These are phyloP conservation scores for Exocentrus adspersus DNA, from an alignment of 2,888 invertebrate genomes.

Conservation along the genomic window DNA sequence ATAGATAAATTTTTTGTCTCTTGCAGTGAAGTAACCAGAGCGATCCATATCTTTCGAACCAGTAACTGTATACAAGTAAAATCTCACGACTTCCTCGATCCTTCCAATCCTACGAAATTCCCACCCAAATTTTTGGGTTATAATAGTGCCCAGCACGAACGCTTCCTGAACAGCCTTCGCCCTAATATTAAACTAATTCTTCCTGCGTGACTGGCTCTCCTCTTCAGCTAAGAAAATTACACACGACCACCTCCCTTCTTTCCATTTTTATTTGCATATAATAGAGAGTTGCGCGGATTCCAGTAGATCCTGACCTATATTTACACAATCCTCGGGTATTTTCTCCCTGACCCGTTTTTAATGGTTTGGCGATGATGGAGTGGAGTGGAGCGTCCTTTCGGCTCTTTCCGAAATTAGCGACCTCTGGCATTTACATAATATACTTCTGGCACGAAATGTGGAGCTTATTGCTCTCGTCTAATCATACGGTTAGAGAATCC, in stretches of 20 bases:
- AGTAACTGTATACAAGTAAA: conserved; percentile 30
- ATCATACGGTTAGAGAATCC: conserved; percentile 10
- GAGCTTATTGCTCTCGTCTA: conserved; percentile 20
- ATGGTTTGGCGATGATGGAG: conserved; percentile 26
- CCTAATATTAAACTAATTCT: conserved; percentile 32
- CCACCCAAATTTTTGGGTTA: conserved; percentile 29
- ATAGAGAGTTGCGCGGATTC: conserved; percentile 25
- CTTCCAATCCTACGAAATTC: conserved; percentile 40
- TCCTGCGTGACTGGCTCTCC: conserved; percentile 31
- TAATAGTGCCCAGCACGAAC: conserved; percentile 38
- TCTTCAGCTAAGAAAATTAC: conserved; percentile 32
- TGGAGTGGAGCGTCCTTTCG: too few species aligned
- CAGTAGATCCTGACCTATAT: conserved; percentile 36
- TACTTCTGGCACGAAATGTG: conserved; percentile 28
- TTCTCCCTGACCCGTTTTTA: conserved; percentile 11
- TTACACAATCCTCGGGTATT: conserved; percentile 24
- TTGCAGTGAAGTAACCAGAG: too few species aligned
- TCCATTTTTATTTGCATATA: conserved; percentile 31
- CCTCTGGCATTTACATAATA: conserved; percentile 30
- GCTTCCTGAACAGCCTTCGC: conserved; percentile 35
- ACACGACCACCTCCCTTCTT: conserved; percentile 11
- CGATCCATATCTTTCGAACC: conserved; percentile 18
- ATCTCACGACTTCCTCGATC: conserved; percentile 41
- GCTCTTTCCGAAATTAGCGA: conserved; percentile 29
- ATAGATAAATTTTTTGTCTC: too few species aligned